phyloP scores from a whole-genome alignment of 2,888 invertebrate species.

The Heliconius hortense region DNA sequence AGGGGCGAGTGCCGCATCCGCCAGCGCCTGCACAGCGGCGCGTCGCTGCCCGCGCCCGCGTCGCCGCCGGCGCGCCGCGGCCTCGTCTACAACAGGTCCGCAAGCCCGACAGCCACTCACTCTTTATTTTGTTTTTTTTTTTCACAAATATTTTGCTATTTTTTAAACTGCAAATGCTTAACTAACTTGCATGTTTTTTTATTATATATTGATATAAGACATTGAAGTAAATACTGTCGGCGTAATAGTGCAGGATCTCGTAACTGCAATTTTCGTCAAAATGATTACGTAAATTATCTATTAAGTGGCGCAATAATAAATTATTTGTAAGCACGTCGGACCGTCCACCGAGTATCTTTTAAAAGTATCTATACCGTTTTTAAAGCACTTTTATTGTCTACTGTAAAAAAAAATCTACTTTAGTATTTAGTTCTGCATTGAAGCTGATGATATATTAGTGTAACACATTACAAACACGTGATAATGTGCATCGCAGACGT shows the following conservation, averaged over 20 bases:
- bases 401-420: too few relatives aligned
- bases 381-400: too few relatives aligned
- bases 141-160: not conserved
- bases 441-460: not conserved
- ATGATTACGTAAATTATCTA: too few relatives aligned
- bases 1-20: slow-evolving; percentile 71
- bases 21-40: slow-evolving; percentile 93
- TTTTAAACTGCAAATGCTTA: not conserved
- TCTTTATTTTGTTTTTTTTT: not conserved
- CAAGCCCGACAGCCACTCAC: slow-evolving; percentile 34
- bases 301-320: too few relatives aligned
- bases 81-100: slow-evolving; percentile 53
- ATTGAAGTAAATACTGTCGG: not conserved
- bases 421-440: too few relatives aligned
- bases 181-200: not conserved
- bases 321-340: too few relatives aligned
- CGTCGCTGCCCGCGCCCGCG: slow-evolving; percentile 83
- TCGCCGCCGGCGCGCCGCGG: slow-evolving; percentile 79
- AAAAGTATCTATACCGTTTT: too few relatives aligned
- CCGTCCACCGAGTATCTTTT: too few relatives aligned
- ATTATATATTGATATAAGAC: not conserved
- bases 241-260: too few relatives aligned
- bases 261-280: too few relatives aligned
- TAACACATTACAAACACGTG: too few relatives aligned
- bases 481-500: slow-evolving; percentile 60